Evolutionary conservation across 1,140 invertebrate genomes (phyloP), one percentile per base, ranked within the genome.

Genomic region (Nixonia krombeini): DNA sequence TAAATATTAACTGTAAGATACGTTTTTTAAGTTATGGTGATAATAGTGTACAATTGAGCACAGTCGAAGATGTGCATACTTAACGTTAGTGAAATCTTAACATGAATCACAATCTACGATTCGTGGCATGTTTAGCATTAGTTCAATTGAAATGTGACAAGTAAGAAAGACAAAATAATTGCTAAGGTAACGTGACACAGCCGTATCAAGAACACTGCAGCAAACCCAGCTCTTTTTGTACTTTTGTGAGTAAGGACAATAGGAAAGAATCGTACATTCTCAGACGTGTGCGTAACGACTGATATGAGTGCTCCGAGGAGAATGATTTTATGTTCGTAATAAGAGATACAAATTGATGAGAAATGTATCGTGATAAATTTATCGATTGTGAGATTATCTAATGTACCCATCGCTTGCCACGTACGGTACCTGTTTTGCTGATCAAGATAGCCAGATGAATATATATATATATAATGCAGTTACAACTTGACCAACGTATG

Each of bases 101-200:
- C n/a, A n/a, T 3, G 6, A 21, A 21, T 2, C 21, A 21, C 6
- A 3, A 21, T 21, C 2, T 21, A 21, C 21, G 21, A 21, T 21
- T 6, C 6, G 21, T 21, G n/a, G n/a, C n/a, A n/a, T n/a, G n/a
- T n/a, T n/a, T n/a, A n/a, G n/a, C n/a, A n/a, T 21, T 21, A 21
- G 21, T 21, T 3, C 21, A 31, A 31, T 31, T 9, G 2, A 31
- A 31, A 31, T 26, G 9, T 12, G 29, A 31, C 8, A 31, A 31
- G 29, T 12, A 9, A 4, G 29, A 31, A 31, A 31, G 75, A 79
- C 75, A 79, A 76, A 77, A 76, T 79, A 79, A 79, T 79, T 79
- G 65, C 75, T 77, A 73, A 77, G 76, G 74, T 77, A 70, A 74
- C 23, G 42, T 47, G 13, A 29, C 15, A 17, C 26, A 21, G 21